Evolutionary conservation across 2,888 invertebrate genomes (phyloP).

Genomic region (Flexamia atlantica): DNA sequence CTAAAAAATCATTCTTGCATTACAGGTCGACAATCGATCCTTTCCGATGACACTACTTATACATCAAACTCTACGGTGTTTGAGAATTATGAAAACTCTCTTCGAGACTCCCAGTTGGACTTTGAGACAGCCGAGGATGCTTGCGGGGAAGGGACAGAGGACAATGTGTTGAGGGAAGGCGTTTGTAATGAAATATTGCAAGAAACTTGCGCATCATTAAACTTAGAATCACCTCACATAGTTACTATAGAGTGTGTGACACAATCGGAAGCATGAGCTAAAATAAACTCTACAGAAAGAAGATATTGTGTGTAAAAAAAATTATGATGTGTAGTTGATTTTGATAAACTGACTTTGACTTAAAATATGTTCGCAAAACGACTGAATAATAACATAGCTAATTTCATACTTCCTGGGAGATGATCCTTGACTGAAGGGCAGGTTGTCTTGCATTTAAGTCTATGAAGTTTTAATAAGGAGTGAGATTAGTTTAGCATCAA

Average conservation of each 20-base stretch:
- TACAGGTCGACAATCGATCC: slow-evolving; percentile 56
- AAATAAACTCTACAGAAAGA: not conserved
- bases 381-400: too few species aligned
- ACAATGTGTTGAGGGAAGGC: slow-evolving; percentile 56
- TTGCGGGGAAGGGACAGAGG: slow-evolving; percentile 27
- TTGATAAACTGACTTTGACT: not conserved
- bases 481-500: too few species aligned
- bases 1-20: slow-evolving; percentile 12
- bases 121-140: slow-evolving; percentile 51
- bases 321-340: not conserved
- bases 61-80: slow-evolving; percentile 63
- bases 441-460: too few species aligned
- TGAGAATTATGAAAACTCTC: slow-evolving; percentile 69
- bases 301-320: not conserved
- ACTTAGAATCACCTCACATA: slow-evolving; percentile 20
- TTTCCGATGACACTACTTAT: slow-evolving; percentile 53
- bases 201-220: slow-evolving; percentile 49
- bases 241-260: slow-evolving; percentile 30
- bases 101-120: slow-evolving; percentile 65
- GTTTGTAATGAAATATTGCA: slow-evolving; percentile 61
- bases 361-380: too few species aligned
- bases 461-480: too few species aligned
- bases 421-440: too few species aligned
- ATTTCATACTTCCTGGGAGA: too few species aligned
- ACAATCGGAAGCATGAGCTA: slow-evolving; percentile 55